Evolutionary conservation across 2,113 vertebrate genomes (phyloP).

Genomic region (Bolborhynchus lineola): DNA sequence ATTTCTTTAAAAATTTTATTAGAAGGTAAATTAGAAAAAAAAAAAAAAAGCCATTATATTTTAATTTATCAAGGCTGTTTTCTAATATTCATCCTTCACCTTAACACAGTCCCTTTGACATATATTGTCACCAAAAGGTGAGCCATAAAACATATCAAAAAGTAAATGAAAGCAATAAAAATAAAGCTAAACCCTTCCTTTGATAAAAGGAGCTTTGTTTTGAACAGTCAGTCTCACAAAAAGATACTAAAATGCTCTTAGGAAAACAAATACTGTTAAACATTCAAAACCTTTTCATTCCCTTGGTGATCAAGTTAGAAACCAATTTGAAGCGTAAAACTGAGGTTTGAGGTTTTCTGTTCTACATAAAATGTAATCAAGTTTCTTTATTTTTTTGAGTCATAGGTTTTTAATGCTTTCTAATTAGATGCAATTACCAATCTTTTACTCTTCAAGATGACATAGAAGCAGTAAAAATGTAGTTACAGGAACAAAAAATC

Average conservation of each 20-base stretch:
- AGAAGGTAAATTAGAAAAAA: neutral
- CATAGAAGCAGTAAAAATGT: neutral
- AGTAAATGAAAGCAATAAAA: constrained; percentile 19
- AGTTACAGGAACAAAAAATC: neutral
- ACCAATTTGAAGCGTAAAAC: constrained; percentile 24
- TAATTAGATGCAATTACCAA: constrained; percentile 62
- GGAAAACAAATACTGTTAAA: neutral
- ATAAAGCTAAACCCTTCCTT: neutral
- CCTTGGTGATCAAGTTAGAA: neutral
- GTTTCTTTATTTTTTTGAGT: constrained; percentile 56
- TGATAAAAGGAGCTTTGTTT: neutral
- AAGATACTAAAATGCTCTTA: neutral
- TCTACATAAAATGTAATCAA: constrained; percentile 55
- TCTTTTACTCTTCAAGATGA: constrained; percentile 4
- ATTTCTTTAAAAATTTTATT: neutral
- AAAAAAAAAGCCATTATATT: neutral
- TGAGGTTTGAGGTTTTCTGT: constrained; percentile 13
- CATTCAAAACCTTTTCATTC: neutral
- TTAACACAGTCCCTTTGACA: neutral
- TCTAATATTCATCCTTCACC: neutral
- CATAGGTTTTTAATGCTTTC: constrained; percentile 60
- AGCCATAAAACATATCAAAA: neutral
- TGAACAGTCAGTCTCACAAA: neutral
- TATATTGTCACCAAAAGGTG: neutral
- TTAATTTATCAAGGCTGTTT: neutral